Evolutionary conservation across 2,888 invertebrate species (phyloP), one percentile per base, ranked within the genome.

Genomic region (Lithosia quadra): DNA sequence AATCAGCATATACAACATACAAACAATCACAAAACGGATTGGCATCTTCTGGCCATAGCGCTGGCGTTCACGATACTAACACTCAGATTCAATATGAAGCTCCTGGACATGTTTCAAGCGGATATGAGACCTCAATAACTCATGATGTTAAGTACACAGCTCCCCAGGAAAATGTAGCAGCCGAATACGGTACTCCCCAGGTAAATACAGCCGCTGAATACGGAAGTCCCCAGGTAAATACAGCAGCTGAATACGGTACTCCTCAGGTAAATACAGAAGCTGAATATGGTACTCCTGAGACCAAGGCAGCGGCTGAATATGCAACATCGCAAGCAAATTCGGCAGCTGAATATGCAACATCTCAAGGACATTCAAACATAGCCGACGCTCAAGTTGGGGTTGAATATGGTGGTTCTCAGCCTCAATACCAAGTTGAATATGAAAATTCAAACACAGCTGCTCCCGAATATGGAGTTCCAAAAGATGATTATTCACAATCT

Each of bases 41-140:
- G 24, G 56, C 77, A 11, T 65, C 78, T 15, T 43, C 55, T 7
- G 68, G 13, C 49, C 77, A 76, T 24, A 70, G 63, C 49, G 39
- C 65, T 61, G 75, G 71, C 55, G 67, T 49, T 55, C 79, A 83
- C 22, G 79, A 82, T 71, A 69, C 74, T 2, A 75, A 72, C 53
- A 73, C 77, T n/a, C 86, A 88, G 63, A 78, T 82, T 28, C 87
- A 89, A 68, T 89, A 91, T 71, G 84, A 82, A 61, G 71, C 78
- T 49, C 80, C 87, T 43, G 85, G 89, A 33, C 86, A 88, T 72
- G 76, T 78, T 2, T 75, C 71, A 57, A 69, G 70, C 56, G 82
- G 70, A 21, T 87, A 88, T 57, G 85, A 86, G 67, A 78, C 73
- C 43, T 75, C 80, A 34, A 82, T 81, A 13, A 77, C 78, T 66